Percentiles rank a stretch among this genome's conserved stretches.
Evolutionary conservation across 2,888 invertebrate species (phyloP).

Genomic region (Craniophora ligustri): DNA sequence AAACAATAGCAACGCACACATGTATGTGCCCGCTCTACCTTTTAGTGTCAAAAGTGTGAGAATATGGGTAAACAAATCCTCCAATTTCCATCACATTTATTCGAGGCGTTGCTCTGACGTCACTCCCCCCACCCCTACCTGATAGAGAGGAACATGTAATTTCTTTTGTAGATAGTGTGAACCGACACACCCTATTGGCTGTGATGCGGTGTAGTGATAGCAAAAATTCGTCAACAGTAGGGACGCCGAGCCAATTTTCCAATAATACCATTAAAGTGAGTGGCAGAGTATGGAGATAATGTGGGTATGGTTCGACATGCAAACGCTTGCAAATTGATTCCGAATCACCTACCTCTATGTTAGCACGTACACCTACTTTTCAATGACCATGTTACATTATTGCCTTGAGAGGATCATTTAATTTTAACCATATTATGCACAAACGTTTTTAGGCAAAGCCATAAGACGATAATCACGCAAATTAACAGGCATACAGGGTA

Average conservation of each 20-base stretch:
- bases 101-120: conserved; percentile 79
- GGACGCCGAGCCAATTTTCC: conserved; percentile 74
- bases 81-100: conserved; percentile 89
- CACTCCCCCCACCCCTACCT: conserved; percentile 67
- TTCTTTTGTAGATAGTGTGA: conserved; percentile 86
- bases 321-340: conserved; percentile 8
- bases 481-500: too few relatives aligned
- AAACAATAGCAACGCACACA: conserved; percentile 67
- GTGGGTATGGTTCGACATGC: conserved; percentile 24
- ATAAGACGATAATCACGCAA: too few relatives aligned
- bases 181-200: conserved; percentile 80
- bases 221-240: conserved; percentile 75
- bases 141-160: conserved; percentile 81
- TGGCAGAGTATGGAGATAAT: conserved; percentile 57
- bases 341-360: too few relatives aligned
- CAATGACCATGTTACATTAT: too few relatives aligned
- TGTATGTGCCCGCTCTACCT: conserved; percentile 71
- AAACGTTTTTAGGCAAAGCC: too few relatives aligned
- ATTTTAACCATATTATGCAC: too few relatives aligned
- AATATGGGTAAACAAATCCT: conserved; percentile 89
- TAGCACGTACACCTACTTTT: too few relatives aligned
- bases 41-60: conserved; percentile 89
- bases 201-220: conserved; percentile 71
- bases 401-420: too few relatives aligned
- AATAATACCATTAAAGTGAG: conserved; percentile 77